A percentile compares a stretch with the other conserved stretches of the same genome.
Evolutionary conservation across 2,888 invertebrate species (phyloP).

Genomic region (Chymomyza fuscimana): DNA sequence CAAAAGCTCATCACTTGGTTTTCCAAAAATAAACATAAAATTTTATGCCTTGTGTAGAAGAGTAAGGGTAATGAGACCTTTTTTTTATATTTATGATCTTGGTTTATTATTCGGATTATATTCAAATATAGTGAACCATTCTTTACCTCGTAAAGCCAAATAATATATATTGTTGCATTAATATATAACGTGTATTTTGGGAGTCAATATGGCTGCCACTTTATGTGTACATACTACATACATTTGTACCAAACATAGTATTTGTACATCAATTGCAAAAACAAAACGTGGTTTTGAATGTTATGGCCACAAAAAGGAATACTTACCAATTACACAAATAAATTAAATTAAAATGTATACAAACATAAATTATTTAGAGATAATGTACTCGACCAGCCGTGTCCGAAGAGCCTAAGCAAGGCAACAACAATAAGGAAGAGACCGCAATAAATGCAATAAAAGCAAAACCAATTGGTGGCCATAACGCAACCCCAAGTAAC

Average conservation of each 20-base stretch:
- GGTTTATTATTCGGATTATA: too few species aligned
- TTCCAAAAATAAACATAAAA: too few species aligned
- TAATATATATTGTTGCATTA: too few species aligned
- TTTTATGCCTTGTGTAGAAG: too few species aligned
- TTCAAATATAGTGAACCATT: too few species aligned
- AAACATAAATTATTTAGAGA: slow-evolving; percentile 74
- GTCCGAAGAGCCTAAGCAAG: background rate
- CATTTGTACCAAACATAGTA: background rate
- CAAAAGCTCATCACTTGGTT: too few species aligned
- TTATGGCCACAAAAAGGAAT: slow-evolving; percentile 49
- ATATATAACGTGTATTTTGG: too few species aligned
- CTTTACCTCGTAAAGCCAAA: too few species aligned
- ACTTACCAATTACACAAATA: slow-evolving; percentile 59
- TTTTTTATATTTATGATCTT: too few species aligned
- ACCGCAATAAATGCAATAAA: slow-evolving; percentile 69
- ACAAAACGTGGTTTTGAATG: slow-evolving; percentile 4
- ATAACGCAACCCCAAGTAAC: slow-evolving; percentile 36
- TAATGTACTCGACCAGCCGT: slow-evolving; percentile 54
- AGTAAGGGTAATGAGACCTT: too few species aligned
- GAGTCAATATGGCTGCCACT: background rate
- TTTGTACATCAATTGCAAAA: slow-evolving; percentile 18
- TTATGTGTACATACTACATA: background rate
- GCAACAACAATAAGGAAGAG: slow-evolving; percentile 59
- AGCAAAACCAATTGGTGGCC: slow-evolving; percentile 66
- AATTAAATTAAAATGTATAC: slow-evolving; percentile 73